Evolutionary conservation across 2,113 vertebrate species (phyloP), one percentile per base, ranked within the genome.

Genomic region (Stigmatopora nigra): DNA sequence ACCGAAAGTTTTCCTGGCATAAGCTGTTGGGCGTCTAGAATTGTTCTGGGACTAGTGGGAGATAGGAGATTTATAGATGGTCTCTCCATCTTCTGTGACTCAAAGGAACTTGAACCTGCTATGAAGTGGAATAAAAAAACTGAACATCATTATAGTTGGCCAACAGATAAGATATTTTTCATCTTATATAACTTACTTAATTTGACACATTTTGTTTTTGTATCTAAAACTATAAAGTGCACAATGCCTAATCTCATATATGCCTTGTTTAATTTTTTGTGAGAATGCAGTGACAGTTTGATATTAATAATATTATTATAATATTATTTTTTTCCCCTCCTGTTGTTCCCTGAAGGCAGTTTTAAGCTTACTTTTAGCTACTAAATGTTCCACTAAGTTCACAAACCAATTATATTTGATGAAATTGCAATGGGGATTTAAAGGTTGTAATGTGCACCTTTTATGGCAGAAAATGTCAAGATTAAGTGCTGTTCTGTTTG

Each of bases 41-140:
- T 92, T 72, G 93, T 92, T 89, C 94, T 92, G 61, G 94, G 94
- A 82, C 95, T 99, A 68, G 95, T 94, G 2, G 97, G 96, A 89
- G 96, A 97, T 87, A 96, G 93, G 86, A 98, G 92, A 85, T 95
- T 95, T 91, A 97, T 94, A 75, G 95, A 94, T 61, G 96, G 96
- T 69, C 95, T 91, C 83, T 99, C 96, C 94, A 98, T 95, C 91
- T 98, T 98, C 91, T 97, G 97, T 86, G 95, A 99, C 89, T 99
- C 97, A 90, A 98, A 99, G 81, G 97, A 96, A 92, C 94, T 98
- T 76, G 95, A 99, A 92, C 96, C 95, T 97, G 90, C 86, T 91
- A 68, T 49, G 59, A 78, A 72, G 67, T 64, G 58, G 77, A 49
- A 31, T 31, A 31, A 66, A 25, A 10, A 47, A 31, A 16, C 35